Conservation (phyloP, 2,797 vertebrate genomes). For the Lepidocolaptes lacrymiger region DNA sequence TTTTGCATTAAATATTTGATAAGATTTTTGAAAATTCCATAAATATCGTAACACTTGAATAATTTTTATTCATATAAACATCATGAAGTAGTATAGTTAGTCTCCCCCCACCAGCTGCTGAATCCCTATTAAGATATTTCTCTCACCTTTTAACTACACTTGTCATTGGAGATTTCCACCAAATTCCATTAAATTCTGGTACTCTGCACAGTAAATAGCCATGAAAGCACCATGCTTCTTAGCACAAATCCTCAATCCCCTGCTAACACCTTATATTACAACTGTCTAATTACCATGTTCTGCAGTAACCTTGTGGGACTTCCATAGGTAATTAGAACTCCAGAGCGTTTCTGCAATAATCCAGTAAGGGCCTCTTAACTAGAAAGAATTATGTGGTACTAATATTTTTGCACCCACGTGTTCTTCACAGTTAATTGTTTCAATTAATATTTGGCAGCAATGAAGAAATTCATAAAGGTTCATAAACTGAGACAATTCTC, state of each 20-base stretch:
- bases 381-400: slow-evolving; percentile 75
- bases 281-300: slow-evolving; percentile 76
- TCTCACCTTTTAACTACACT: slow-evolving; percentile 11
- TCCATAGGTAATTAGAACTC: slow-evolving; percentile 80
- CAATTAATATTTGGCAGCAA: slow-evolving; percentile 76
- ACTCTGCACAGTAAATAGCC: slow-evolving; percentile 72
- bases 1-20: not conserved
- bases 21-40: not conserved
- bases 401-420: slow-evolving; percentile 65
- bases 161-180: slow-evolving; percentile 53
- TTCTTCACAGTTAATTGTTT: slow-evolving; percentile 76
- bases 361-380: slow-evolving; percentile 77
- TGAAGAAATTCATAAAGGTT: slow-evolving; percentile 43
- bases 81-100: not conserved
- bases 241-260: slow-evolving; percentile 76
- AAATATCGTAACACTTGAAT: not conserved
- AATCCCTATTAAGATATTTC: not conserved
- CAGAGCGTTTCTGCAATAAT: slow-evolving; percentile 73
- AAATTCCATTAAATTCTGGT: slow-evolving; percentile 70
- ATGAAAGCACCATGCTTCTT: slow-evolving; percentile 73
- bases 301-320: slow-evolving; percentile 75
- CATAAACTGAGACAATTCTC: not conserved
- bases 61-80: not conserved
- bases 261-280: slow-evolving; percentile 74
- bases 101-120: not conserved